Evolutionary conservation across 2,113 vertebrate genomes (phyloP).

Genomic region (Tiliqua scincoides): DNA sequence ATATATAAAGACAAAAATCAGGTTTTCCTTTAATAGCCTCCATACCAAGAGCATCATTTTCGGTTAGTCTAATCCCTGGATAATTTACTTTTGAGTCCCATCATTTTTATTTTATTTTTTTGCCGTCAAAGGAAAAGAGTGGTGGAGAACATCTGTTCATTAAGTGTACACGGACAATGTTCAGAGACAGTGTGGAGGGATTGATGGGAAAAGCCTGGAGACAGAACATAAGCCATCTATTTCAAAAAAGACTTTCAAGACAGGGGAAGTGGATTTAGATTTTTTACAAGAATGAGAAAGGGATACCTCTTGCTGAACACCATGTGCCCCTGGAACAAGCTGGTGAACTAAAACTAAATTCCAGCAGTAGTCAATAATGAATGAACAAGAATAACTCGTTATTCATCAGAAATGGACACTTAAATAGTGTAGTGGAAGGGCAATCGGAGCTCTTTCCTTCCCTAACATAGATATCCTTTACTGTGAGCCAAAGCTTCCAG

Average conservation of each 20-base stretch:
- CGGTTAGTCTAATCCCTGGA: conserved; percentile 67
- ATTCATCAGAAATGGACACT: neutral
- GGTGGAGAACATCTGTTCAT: conserved; percentile 70
- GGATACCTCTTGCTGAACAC: conserved; percentile 14
- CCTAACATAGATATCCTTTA: neutral
- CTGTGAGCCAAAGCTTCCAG: neutral
- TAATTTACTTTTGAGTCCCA: conserved; percentile 59
- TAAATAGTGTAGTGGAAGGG: neutral
- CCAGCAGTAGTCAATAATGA: neutral
- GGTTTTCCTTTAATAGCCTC: conserved; percentile 74
- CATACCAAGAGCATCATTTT: conserved; percentile 72
- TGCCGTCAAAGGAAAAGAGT: conserved; percentile 41
- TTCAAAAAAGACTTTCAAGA: conserved; percentile 24
- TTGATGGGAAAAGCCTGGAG: conserved; percentile 24
- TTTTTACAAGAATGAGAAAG: conserved; percentile 34
- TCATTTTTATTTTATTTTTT: neutral
- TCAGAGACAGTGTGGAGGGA: conserved; percentile 50
- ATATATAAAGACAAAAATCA: conserved; percentile 74
- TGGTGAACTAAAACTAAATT: conserved; percentile 5
- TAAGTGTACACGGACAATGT: conserved; percentile 59
- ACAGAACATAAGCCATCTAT: conserved; percentile 20
- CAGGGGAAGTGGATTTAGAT: neutral
- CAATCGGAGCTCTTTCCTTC: neutral
- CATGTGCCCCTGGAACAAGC: neutral
- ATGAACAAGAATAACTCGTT: neutral